These are phyloP conservation scores for Calcarius lapponicus DNA, from an alignment of 2,797 vertebrate genomes.

Conservation along the genomic window DNA sequence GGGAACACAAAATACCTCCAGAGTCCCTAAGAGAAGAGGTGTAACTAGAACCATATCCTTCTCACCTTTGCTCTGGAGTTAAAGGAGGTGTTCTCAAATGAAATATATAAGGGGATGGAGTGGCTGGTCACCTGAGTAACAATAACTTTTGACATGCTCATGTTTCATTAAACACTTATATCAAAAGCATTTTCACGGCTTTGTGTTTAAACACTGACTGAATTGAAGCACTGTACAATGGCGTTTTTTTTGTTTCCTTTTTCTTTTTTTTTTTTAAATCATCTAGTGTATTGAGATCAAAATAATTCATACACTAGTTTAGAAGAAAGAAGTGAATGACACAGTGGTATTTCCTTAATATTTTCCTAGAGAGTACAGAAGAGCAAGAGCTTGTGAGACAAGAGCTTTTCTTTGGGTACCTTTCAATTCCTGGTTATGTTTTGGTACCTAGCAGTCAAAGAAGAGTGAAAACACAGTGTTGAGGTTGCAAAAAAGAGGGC, in stretches of 20 bases:
- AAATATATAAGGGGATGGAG: not conserved
- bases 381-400: not conserved
- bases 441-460: not conserved
- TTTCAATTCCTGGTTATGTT: not conserved
- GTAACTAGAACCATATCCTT: not conserved
- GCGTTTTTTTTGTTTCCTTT: fast-evolving
- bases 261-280: not conserved
- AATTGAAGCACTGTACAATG: not conserved
- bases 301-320: not conserved
- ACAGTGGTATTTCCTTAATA: not conserved
- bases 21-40: not conserved
- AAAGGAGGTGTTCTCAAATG: not conserved
- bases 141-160: not conserved
- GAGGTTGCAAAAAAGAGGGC: not conserved
- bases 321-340: not conserved
- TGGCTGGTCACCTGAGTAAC: not conserved
- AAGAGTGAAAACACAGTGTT: not conserved
- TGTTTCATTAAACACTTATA: not conserved
- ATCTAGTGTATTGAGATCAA: not conserved
- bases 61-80: not conserved
- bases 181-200: not conserved
- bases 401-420: not conserved
- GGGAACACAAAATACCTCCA: not conserved
- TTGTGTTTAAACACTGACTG: not conserved
- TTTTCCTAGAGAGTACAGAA: not conserved